Base-by-base conservation (phyloP, 1,140 invertebrate species). In the Drosophila ercepeae region DNA sequence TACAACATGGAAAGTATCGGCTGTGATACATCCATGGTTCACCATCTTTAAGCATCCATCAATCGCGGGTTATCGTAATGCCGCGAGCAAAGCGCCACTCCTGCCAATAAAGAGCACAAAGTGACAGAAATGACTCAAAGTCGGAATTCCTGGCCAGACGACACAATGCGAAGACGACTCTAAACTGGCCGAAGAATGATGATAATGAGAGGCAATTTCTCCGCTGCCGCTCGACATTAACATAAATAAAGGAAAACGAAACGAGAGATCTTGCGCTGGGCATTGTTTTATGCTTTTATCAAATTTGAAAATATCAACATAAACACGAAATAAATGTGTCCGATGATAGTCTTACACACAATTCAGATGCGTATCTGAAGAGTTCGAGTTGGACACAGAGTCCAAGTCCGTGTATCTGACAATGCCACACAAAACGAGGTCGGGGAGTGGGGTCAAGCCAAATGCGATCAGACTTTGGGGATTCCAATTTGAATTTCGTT, bases 271-370 rank as follows among this genome's bases (percentile, higher is more conserved):
- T 72, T 72, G 34, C 1, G 39, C 19, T 39, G 36, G 25, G 48
- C 25, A 55, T 68, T 46, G 41, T 59, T 48, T 71, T 51, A 64
- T 41, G 19, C 55, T 75, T 75, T 86, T 86, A 86, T 86, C 82
- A 86, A 77, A 86, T 74, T 82, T 65, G 60, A 88, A 86, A 86
- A 88, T 88, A 89, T 88, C 82, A 88, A 89, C 82, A 88, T 88
- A 88, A 88, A 88, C 82, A 88, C 89, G 82, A 88, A 88, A 88
- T 88, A 88, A 88, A 88, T 88, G 82, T 89, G 82, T 89, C 70
- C 82, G 82, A 69, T 88, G 82, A 88, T 88, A 88, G 82, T 88
- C 82, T 86, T 77, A 88, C 88, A 88, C 74, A 74, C 82, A 76
- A 64, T 81, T 82, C 82, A 86, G 82, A 86, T 86, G 71, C 60